A percentile compares a stretch with the other conserved stretches of the same genome.
Evolutionary conservation across 2,888 invertebrate genomes (phyloP).

Genomic region (Anoplius nigerrimus): DNA sequence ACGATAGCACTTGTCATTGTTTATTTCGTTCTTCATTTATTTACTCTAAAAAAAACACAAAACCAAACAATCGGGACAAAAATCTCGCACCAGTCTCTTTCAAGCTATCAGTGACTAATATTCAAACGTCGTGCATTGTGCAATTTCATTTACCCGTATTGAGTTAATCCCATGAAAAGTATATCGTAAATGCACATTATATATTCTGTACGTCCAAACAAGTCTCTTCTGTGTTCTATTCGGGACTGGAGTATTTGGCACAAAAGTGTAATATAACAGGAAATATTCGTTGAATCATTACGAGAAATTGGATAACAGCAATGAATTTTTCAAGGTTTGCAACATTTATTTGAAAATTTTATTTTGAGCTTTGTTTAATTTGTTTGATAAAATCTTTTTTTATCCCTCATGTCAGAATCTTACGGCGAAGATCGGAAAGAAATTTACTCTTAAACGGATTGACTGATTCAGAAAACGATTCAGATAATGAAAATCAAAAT

Average conservation of each 20-base stretch:
- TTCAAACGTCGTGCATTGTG: slow-evolving; percentile 3
- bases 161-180: slow-evolving; percentile 1
- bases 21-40: slow-evolving; percentile 22
- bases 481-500: too few species aligned
- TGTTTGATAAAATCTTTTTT: too few species aligned
- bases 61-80: slow-evolving; percentile 18
- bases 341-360: too few species aligned
- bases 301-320: slow-evolving; percentile 24
- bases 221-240: slow-evolving; percentile 15
- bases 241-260: too few species aligned
- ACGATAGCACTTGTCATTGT: slow-evolving; percentile 25
- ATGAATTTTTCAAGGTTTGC: slow-evolving; percentile 29
- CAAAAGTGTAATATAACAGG: slow-evolving; percentile 21
- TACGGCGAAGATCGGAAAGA: too few species aligned
- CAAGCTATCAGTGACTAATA: slow-evolving; percentile 15
- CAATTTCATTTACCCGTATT: neutral
- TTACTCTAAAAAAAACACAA: slow-evolving; percentile 22
- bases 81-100: slow-evolving; percentile 20
- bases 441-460: too few species aligned
- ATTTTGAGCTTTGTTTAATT: too few species aligned
- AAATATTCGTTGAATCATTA: slow-evolving; percentile 25
- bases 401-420: slow-evolving; percentile 21
- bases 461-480: too few species aligned
- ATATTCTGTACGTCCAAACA: slow-evolving; percentile 12
- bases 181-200: slow-evolving; percentile 10